Evolutionary conservation across 2,888 invertebrate genomes (phyloP).

Genomic region (Malthinus seriepunctatus): DNA sequence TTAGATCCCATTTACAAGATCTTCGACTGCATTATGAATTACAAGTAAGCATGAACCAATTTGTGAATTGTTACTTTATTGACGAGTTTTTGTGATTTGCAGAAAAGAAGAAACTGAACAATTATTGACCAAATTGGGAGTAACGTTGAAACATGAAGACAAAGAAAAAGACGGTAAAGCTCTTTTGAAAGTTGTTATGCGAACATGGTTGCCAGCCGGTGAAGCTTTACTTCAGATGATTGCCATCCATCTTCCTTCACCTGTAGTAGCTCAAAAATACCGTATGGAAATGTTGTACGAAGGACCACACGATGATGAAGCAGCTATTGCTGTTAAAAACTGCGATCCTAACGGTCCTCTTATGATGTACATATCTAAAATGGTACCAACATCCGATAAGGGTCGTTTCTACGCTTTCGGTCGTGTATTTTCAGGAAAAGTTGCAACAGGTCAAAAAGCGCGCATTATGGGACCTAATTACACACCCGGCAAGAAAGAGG

Average conservation of each 20-base stretch:
- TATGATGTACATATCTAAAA: slow-evolving; percentile 99
- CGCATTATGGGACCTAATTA: slow-evolving; percentile 99
- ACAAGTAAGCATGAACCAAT: slow-evolving; percentile 44
- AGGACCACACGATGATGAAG: slow-evolving; percentile 71
- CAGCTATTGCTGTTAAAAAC: slow-evolving; percentile 84
- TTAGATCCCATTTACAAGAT: slow-evolving; percentile 98
- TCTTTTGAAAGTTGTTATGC: slow-evolving; percentile 96
- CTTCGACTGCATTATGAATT: slow-evolving; percentile 69
- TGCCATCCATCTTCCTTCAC: slow-evolving; percentile 98
- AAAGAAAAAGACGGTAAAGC: slow-evolving; percentile 96
- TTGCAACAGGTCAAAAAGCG: slow-evolving; percentile 85
- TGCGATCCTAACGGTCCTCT: slow-evolving; percentile 97
- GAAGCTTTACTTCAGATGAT: slow-evolving; percentile 99
- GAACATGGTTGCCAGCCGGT: slow-evolving; percentile 99
- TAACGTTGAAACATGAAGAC: slow-evolving; percentile 92
- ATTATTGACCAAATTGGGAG: slow-evolving; percentile 87
- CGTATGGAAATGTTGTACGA: slow-evolving; percentile 99
- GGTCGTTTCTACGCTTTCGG: slow-evolving; percentile 99
- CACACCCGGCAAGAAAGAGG: slow-evolving; percentile 97
- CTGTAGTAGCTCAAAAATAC: slow-evolving; percentile 98
- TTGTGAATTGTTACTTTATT: background rate
- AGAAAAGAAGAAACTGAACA: slow-evolving; percentile 91
- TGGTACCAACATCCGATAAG: slow-evolving; percentile 99
- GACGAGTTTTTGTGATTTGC: background rate
- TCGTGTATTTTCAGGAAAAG: slow-evolving; percentile 97